phyloP scores from a whole-genome alignment of 2,888 invertebrate species.

The Pelosia muscerda region DNA sequence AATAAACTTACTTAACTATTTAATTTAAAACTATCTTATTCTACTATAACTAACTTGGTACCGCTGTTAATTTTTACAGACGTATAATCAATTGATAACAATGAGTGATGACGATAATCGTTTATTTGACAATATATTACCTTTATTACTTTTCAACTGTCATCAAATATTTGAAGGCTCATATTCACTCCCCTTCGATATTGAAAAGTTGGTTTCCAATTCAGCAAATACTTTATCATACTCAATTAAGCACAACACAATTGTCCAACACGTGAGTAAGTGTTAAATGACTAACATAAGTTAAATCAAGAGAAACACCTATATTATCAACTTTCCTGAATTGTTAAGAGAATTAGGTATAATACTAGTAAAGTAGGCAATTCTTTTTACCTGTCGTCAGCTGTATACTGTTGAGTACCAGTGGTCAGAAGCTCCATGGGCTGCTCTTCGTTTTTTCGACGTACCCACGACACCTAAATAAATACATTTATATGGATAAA shows the following conservation, averaged over 20 bases:
- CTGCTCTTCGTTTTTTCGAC: constrained; percentile 80
- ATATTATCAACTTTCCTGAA: constrained; percentile 40
- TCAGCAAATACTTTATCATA: no score
- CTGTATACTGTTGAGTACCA: constrained; percentile 80
- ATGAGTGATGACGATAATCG: neutral
- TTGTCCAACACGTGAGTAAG: no score
- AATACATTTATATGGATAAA: constrained; percentile 11
- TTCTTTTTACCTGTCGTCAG: constrained; percentile 73
- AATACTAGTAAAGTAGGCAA: constrained; percentile 21
- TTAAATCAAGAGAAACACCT: constrained; percentile 42
- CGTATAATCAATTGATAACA: no score
- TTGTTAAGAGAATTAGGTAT: constrained; percentile 37
- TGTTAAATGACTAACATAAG: constrained; percentile 28
- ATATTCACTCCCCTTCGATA: no score
- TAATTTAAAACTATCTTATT: neutral
- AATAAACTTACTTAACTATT: neutral
- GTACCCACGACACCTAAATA: constrained; percentile 79
- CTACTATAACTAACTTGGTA: neutral
- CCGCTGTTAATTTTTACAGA: neutral
- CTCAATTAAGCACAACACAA: no score
- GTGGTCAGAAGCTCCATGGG: constrained; percentile 82
- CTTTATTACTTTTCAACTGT: neutral
- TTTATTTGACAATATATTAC: neutral
- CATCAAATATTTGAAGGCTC: no score
- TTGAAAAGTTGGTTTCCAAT: no score